These are phyloP conservation scores for Dusona sp. DNA, from an alignment of 2,888 invertebrate species.

Conservation along the genomic window DNA sequence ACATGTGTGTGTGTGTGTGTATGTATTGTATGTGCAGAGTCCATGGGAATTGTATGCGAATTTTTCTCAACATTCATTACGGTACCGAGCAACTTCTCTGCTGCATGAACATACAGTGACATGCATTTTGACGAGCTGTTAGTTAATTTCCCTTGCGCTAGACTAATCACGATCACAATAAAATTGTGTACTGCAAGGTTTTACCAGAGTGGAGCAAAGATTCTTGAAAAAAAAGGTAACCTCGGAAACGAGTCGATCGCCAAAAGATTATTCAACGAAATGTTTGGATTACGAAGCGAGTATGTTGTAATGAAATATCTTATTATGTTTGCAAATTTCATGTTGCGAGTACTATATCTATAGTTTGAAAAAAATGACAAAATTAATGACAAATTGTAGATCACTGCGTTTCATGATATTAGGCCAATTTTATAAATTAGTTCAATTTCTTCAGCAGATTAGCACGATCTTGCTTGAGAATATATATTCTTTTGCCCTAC, in stretches of 20 bases:
- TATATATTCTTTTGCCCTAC: background rate
- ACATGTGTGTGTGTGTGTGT: no score
- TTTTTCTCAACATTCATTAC: constrained; percentile 12
- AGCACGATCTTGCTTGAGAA: background rate
- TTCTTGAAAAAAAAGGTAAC: background rate
- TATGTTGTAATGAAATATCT: background rate
- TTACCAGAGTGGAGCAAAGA: background rate
- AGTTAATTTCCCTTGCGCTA: background rate
- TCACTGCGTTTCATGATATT: no score
- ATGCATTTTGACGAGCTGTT: background rate
- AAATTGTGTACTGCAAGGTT: background rate
- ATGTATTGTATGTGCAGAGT: background rate
- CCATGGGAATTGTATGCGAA: constrained; percentile 5
- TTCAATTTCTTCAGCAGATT: background rate
- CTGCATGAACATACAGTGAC: background rate
- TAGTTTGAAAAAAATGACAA: no score
- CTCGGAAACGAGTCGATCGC: background rate
- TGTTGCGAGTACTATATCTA: no score
- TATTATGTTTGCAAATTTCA: no score
- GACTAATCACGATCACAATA: background rate
- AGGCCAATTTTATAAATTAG: no score
- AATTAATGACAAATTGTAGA: no score
- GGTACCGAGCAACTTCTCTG: background rate
- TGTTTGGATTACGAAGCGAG: background rate
- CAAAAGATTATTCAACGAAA: background rate